Evolutionary conservation across 2,888 invertebrate genomes (phyloP), one percentile per base, ranked within the genome.

Genomic region (Diarsia mendica): DNA sequence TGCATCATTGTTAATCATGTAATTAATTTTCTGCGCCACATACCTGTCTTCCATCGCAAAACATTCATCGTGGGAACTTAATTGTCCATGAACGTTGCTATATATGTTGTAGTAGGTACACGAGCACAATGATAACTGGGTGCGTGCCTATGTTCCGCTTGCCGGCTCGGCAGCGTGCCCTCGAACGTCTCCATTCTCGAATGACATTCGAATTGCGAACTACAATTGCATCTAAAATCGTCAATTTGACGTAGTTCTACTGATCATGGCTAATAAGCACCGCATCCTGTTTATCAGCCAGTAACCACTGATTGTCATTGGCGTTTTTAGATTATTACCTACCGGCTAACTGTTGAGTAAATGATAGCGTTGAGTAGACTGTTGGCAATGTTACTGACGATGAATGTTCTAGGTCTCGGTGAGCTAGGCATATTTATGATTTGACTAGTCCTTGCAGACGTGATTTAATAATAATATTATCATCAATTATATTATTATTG

Each of bases 251-350:
- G 89, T 85, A 90, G 88, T 92, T 93, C 90, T 89, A 91, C 89
- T 90, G 89, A 93, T 93, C 92, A 92, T 91, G 86, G 89, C 84
- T 89, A 89, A 85, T 93, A 93, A 94, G 91, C 88, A 90, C 81
- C 75, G 84, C 90, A 92, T 95, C 95, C 94, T 94, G 94, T 94
- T 92, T 90, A 90, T 91, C 86, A 85, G 65, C 53, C 77, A 66
- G 67, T 82, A 69, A 85, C 86, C 83, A 85, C 83, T 85, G 83
- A 86, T 85, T 87, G 75, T 69, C 87, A 89, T 89, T 90, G 88
- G 68, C 82, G 82, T 83, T 89, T 88, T 60, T 79, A 83, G 77
- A 84, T 83, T 79, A 75, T 83, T 88, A 87, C 83, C 87, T 87
- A 86, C 85, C 86, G 81, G 58, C 72, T 85, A 75, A 77, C 67